Percentiles rank a stretch among this genome's conserved stretches.
Conservation (phyloP, 2,113 vertebrate genomes). For the Chaetura pelagica region DNA sequence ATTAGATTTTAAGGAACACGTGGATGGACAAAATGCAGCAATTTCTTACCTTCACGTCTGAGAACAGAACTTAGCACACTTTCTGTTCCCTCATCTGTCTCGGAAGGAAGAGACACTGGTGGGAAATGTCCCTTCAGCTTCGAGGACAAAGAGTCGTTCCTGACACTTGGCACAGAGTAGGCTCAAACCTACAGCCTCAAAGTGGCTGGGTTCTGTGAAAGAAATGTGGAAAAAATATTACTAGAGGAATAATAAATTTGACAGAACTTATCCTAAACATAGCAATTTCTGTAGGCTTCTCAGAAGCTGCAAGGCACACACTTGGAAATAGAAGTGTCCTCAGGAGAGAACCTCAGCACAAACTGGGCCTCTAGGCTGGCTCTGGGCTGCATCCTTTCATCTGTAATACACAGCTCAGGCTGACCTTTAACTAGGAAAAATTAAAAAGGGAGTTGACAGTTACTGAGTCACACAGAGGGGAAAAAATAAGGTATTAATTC, state of each 20-base stretch:
- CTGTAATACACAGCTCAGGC: conserved; percentile 13
- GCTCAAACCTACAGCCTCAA: conserved; percentile 26
- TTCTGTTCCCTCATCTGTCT: background rate
- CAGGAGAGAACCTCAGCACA: conserved; percentile 41
- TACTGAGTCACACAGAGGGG: conserved; percentile 8
- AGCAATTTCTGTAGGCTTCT: conserved; percentile 33
- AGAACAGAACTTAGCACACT: background rate
- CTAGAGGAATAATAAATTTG: background rate
- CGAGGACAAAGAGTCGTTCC: conserved; percentile 5
- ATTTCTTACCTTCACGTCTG: background rate
- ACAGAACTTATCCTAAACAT: conserved; percentile 28
- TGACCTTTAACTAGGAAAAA: conserved; percentile 61
- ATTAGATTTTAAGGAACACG: background rate
- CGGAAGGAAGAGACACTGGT: background rate
- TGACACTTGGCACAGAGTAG: background rate
- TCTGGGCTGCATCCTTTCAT: conserved; percentile 60
- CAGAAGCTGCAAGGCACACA: conserved; percentile 10
- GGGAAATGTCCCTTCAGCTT: background rate
- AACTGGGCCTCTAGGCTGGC: conserved; percentile 56
- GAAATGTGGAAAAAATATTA: background rate
- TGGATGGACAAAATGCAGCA: background rate
- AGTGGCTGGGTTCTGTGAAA: conserved; percentile 2
- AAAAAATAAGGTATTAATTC: conserved; percentile 40
- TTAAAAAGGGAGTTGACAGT: conserved; percentile 27
- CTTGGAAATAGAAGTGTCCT: conserved; percentile 39